phyloP scores from a whole-genome alignment of 2,888 invertebrate genomes.

The Chirona hameri region DNA sequence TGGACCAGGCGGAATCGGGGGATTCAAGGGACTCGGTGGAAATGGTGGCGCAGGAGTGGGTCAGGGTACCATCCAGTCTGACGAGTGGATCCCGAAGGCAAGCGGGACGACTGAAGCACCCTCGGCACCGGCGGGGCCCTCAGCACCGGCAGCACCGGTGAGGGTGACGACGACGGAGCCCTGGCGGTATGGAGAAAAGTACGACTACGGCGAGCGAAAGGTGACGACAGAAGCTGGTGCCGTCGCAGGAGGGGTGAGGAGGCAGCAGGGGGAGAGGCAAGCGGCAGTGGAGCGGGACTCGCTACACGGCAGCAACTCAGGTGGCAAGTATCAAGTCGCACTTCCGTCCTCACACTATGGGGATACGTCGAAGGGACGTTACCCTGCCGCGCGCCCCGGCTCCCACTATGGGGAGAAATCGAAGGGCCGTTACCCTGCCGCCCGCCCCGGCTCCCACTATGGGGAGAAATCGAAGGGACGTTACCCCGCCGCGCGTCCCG shows the following conservation, averaged over 20 bases:
- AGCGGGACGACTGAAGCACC: background rate
- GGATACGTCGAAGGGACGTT: background rate
- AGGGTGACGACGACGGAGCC: background rate
- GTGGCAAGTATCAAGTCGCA: background rate
- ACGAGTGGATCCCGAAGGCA: too few species aligned
- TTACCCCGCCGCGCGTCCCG: background rate
- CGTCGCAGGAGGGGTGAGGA: background rate
- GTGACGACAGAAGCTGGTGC: background rate
- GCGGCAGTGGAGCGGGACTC: background rate
- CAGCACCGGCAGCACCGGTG: too few species aligned
- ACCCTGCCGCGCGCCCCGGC: background rate
- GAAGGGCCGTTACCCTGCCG: background rate
- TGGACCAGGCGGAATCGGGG: background rate
- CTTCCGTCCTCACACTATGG: background rate
- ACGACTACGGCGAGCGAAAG: background rate
- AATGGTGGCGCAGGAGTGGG: background rate
- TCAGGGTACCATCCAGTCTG: background rate
- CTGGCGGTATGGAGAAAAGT: background rate
- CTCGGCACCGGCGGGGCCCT: background rate
- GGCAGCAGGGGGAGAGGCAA: background rate
- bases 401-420: background rate
- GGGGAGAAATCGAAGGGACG: background rate
- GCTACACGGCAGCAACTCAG: background rate
- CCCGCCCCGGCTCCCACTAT: background rate
- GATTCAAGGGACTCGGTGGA: too few species aligned